Evolutionary conservation across 2,113 vertebrate species (phyloP), one percentile per base, ranked within the genome.

Genomic region (Psammodynastes pulverulentus): DNA sequence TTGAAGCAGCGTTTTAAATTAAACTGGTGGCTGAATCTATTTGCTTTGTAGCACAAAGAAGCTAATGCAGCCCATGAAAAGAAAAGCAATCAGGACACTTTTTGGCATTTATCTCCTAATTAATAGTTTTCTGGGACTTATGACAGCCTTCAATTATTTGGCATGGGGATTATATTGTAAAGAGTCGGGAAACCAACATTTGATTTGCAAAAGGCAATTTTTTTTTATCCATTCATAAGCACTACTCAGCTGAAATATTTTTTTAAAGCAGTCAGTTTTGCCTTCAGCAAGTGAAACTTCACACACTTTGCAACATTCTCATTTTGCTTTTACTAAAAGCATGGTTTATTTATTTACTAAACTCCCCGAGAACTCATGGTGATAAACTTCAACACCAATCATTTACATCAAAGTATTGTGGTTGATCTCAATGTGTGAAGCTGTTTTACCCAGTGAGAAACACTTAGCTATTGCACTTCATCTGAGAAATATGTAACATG

Each of bases 341-440:
- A 67, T 67, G 21, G n/a, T 79, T 79, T 39, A 39, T 79, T 79
- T 79, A 43, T 21, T 79, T 79, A 79, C n/a, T 79, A 19, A 39
- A 39, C 17, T 79, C 67, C 34, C 67, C 0, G 34, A 79, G 67
- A 79, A 39, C n/a, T 39, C 34, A 19, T 79, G 67, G 67, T 39
- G 67, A 79, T 79, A 43, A 79, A 85, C 89, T 56, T 89, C 92
- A 92, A 48, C 91, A 92, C 84, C 53, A 94, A 49, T 9, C 87
- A 67, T 91, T 94, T 92, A 29, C 56, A 89, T 79, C 92, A 0
- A 84, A 8, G 89, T 13, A 21, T 43, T 17, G 45, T 79, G 85
- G 92, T 90, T 87, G 86, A 89, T 96, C 95, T 43, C 34, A 24
- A 92, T 93, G 91, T 54, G 86, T 72, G 87, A 54, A 88, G 87